Evolutionary conservation across 2,888 invertebrate species (phyloP).

Genomic region (Drosophila neotestacea): DNA sequence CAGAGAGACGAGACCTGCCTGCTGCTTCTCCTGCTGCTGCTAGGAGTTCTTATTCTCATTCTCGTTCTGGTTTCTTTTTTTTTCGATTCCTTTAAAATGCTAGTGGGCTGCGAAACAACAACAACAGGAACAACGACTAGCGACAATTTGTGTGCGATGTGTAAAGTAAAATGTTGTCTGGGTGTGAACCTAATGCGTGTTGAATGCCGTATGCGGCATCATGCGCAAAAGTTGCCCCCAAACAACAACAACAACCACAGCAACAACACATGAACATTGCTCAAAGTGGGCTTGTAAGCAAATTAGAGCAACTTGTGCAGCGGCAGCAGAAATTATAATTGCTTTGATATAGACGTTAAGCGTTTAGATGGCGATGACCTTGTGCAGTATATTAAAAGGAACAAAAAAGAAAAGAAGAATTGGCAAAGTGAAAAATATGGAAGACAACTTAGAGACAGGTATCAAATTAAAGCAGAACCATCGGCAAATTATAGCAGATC

Average conservation of each 20-base stretch:
- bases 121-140: slow-evolving; percentile 36
- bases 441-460: not conserved
- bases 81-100: slow-evolving; percentile 53
- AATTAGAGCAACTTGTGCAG: slow-evolving; percentile 70
- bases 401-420: not conserved
- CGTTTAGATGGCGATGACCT: slow-evolving; percentile 37
- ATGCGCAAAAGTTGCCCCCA: slow-evolving; percentile 45
- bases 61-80: slow-evolving; percentile 35
- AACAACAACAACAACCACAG: slow-evolving; percentile 41
- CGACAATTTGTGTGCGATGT: slow-evolving; percentile 80
- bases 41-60: slow-evolving; percentile 52
- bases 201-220: slow-evolving; percentile 60
- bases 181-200: slow-evolving; percentile 79
- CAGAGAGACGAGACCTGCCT: slow-evolving; percentile 39
- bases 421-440: not conserved
- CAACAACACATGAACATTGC: slow-evolving; percentile 24
- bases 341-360: slow-evolving; percentile 70
- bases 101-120: slow-evolving; percentile 49
- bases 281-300: slow-evolving; percentile 68
- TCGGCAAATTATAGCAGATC: not conserved
- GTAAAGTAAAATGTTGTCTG: slow-evolving; percentile 77
- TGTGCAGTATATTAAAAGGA: not conserved
- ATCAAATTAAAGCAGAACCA: not conserved
- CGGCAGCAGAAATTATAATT: slow-evolving; percentile 57
- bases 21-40: slow-evolving; percentile 25